These are phyloP conservation scores for Corythornis leucogaster DNA, from an alignment of 2,797 vertebrate genomes.

Conservation along the genomic window DNA sequence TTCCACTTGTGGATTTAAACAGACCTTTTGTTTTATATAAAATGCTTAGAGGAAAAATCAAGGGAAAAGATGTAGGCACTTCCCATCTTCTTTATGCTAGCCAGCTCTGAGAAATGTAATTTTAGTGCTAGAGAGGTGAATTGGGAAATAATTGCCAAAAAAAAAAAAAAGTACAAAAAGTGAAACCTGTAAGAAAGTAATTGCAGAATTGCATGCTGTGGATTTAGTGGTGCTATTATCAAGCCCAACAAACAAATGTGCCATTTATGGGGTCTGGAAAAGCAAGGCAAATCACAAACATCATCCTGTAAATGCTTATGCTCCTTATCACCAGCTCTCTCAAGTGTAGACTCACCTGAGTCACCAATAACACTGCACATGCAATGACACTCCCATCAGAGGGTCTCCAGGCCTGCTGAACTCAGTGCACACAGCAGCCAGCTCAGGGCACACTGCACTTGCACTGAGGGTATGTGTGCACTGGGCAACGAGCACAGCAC, in stretches of 20 bases:
- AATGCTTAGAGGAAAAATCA: not conserved
- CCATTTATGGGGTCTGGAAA: not conserved
- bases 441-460: not conserved
- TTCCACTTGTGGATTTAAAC: not conserved
- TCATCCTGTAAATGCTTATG: not conserved
- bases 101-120: not conserved
- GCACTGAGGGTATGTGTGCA: not conserved
- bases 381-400: not conserved
- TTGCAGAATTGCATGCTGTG: not conserved
- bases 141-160: not conserved
- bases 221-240: not conserved
- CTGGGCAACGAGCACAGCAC: fast-evolving
- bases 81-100: not conserved
- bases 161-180: not conserved
- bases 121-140: not conserved
- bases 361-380: not conserved
- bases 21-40: not conserved
- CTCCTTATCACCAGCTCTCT: not conserved
- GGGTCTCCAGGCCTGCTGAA: not conserved
- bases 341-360: not conserved
- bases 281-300: not conserved
- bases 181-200: not conserved
- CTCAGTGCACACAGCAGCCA: not conserved
- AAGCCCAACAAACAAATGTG: not conserved
- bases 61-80: not conserved